phyloP scores from a whole-genome alignment of 2,797 vertebrate genomes.

The Harpagifer antarcticus region DNA sequence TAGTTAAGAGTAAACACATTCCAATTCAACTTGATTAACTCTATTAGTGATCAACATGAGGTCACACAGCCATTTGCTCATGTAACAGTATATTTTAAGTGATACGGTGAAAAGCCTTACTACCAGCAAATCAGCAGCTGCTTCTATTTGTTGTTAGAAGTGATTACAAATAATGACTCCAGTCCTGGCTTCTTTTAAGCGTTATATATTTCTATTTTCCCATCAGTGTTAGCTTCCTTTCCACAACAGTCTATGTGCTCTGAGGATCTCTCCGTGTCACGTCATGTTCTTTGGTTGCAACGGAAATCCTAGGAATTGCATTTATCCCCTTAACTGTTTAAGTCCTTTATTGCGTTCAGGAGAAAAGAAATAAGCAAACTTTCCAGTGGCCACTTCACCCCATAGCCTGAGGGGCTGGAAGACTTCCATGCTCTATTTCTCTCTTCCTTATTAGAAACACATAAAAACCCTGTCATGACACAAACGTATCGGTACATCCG shows the following conservation, averaged over 20 bases:
- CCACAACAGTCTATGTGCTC: background rate
- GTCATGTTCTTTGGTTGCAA: slow-evolving; percentile 18
- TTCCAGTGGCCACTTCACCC: slow-evolving; percentile 13
- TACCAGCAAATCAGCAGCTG: background rate
- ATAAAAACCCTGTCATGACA: slow-evolving; percentile 28
- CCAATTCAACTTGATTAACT: slow-evolving; percentile 2
- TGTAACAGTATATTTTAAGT: background rate
- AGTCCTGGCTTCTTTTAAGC: background rate
- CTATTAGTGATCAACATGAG: background rate
- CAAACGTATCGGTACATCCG: slow-evolving; percentile 7
- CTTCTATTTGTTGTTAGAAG: slow-evolving; percentile 2
- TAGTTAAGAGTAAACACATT: slow-evolving; percentile 18
- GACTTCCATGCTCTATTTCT: slow-evolving; percentile 10
- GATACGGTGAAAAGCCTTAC: background rate
- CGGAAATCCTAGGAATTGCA: slow-evolving; percentile 39
- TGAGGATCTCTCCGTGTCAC: slow-evolving; percentile 7
- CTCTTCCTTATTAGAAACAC: slow-evolving; percentile 13
- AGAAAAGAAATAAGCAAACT: slow-evolving; percentile 18
- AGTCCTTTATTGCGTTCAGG: slow-evolving; percentile 36
- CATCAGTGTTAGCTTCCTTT: slow-evolving; percentile 3
- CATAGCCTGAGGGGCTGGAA: slow-evolving; percentile 16
- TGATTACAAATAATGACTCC: slow-evolving; percentile 12
- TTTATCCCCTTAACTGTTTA: slow-evolving; percentile 2
- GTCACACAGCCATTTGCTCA: background rate
- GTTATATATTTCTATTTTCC: slow-evolving; percentile 3